phyloP scores from a whole-genome alignment of 2,888 invertebrate species.

The Microctonus brassicae region DNA sequence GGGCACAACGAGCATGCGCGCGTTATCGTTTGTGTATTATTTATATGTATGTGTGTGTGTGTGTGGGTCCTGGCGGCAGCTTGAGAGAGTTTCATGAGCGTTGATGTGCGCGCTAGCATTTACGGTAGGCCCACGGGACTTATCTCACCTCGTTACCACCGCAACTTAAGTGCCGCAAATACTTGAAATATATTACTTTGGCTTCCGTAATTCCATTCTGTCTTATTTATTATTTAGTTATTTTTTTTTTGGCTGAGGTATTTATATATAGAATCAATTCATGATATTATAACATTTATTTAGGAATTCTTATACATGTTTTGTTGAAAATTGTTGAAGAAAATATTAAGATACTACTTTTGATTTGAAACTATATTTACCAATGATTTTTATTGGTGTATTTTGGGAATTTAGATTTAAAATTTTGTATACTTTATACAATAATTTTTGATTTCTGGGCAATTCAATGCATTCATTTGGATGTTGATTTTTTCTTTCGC shows the following conservation, averaged over 20 bases:
- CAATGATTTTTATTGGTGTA: too few relatives aligned
- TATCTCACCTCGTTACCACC: constrained; percentile 66
- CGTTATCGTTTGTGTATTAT: constrained; percentile 43
- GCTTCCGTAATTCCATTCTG: constrained; percentile 63
- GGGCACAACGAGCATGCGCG: constrained; percentile 36
- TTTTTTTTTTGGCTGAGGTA: background rate
- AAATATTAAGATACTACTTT: too few relatives aligned
- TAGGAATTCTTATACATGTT: too few relatives aligned
- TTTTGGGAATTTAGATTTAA: too few relatives aligned
- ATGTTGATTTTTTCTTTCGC: too few relatives aligned
- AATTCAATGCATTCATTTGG: too few relatives aligned
- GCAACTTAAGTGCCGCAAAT: constrained; percentile 64
- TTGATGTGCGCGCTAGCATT: constrained; percentile 23
- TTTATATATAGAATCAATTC: too few relatives aligned
- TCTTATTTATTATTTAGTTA: background rate
- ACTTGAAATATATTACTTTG: constrained; percentile 65
- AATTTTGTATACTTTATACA: too few relatives aligned
- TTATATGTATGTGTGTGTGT: background rate
- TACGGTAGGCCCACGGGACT: constrained; percentile 47
- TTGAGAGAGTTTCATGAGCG: background rate
- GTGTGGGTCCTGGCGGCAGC: constrained; percentile 19
- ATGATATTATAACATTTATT: too few relatives aligned
- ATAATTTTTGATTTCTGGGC: too few relatives aligned
- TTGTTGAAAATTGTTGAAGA: too few relatives aligned
- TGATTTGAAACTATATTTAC: too few relatives aligned